Evolutionary conservation across 2,797 vertebrate genomes (phyloP).

Genomic region (Dicrostonyx torquatus): DNA sequence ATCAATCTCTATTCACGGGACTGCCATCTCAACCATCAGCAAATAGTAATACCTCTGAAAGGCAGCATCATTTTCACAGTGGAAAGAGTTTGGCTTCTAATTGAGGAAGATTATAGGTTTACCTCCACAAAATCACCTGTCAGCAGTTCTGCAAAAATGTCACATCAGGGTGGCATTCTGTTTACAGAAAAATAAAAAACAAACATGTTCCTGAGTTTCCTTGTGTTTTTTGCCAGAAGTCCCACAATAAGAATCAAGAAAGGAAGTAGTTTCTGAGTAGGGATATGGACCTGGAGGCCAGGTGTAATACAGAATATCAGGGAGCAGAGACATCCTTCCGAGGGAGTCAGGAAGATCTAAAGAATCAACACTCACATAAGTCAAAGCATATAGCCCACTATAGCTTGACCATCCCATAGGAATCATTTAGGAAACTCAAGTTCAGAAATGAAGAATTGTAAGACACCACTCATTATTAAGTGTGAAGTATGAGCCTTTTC

Average conservation of each 20-base stretch:
- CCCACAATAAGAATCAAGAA: not conserved
- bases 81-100: not conserved
- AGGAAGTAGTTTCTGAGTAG: not conserved
- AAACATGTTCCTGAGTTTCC: not conserved
- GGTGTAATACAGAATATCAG: not conserved
- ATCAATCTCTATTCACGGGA: not conserved
- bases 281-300: not conserved
- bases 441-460: not conserved
- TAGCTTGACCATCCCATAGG: not conserved
- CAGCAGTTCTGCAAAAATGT: not conserved
- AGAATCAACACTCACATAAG: not conserved
- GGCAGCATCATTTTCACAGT: not conserved
- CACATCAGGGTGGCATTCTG: not conserved
- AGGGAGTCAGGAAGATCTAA: not conserved
- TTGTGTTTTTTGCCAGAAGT: not conserved
- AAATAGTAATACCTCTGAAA: not conserved
- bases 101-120: not conserved
- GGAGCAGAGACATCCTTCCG: not conserved
- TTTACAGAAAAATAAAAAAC: not conserved
- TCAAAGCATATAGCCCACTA: not conserved
- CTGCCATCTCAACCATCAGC: not conserved
- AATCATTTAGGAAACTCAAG: not conserved
- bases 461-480: not conserved
- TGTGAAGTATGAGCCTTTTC: not conserved
- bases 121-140: not conserved